A percentile compares a stretch with the other conserved stretches of the same genome.
These are phyloP conservation scores for Coenobita brevimanus DNA, from an alignment of 1,140 invertebrate genomes.

Conservation along the genomic window DNA sequence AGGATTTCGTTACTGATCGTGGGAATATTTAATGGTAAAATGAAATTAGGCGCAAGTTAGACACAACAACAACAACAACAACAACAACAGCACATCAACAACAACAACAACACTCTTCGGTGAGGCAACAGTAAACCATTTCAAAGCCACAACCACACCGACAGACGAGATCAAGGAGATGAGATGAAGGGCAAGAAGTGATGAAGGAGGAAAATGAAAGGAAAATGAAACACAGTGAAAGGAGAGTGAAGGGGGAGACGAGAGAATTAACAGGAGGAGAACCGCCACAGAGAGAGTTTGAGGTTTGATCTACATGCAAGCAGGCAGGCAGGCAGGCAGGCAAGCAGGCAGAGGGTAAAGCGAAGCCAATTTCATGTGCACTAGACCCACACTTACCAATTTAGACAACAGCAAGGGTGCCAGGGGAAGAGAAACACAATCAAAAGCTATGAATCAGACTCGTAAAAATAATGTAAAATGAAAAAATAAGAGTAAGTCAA, in stretches of 20 bases:
- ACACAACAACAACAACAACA: too few relatives aligned
- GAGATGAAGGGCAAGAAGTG: background rate
- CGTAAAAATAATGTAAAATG: slow-evolving; percentile 26
- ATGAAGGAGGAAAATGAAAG: background rate
- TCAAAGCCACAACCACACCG: background rate
- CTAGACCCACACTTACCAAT: slow-evolving; percentile 57
- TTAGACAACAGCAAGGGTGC: slow-evolving; percentile 61
- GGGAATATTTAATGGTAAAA: too few relatives aligned
- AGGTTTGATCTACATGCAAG: background rate
- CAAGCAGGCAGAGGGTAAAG: background rate
- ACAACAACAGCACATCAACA: too few relatives aligned
- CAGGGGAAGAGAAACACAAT: slow-evolving; percentile 46
- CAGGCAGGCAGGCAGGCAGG: background rate
- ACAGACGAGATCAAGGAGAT: background rate
- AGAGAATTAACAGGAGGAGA: background rate
- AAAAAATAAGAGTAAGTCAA: background rate
- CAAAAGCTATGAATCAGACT: slow-evolving; percentile 59
- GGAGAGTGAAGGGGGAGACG: background rate
- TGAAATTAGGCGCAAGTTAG: too few relatives aligned
- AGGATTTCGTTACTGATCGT: too few relatives aligned
- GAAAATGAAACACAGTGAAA: background rate
- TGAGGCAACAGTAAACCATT: too few relatives aligned
- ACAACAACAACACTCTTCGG: too few relatives aligned
- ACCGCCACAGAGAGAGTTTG: background rate
- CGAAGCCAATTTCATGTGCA: slow-evolving; percentile 29